Evolutionary conservation across 2,113 vertebrate genomes (phyloP), one percentile per base, ranked within the genome.

Genomic region (Suricata suricatta): DNA sequence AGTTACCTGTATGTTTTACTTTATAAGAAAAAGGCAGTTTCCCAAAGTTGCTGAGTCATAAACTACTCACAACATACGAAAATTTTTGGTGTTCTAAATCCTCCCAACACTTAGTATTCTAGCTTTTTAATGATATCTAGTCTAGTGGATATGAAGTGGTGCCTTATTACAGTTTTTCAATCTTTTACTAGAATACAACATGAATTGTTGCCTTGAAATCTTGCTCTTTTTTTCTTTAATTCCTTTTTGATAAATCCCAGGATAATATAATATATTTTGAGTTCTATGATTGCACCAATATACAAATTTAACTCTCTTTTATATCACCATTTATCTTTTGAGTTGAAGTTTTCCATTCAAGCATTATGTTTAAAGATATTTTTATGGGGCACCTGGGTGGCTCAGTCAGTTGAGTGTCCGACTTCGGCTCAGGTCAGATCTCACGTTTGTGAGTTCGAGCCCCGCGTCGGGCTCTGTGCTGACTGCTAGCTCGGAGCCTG

Each of bases 181-280:
- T 64, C 15, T 81, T 95, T 71, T 83, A 90, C 72, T 79, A 77
- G n/a, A 90, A 81, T 64, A 85, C 93, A 83, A 76, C 13, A 33
- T 35, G 17, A 85, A 92, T 33, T 82, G 4, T 87, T 93, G n/a
- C 21, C 74, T 68, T 87, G 50, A 87, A 81, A n/a, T 8, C 38
- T 25, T 76, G 7, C 2, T 29, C 2, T 57, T 11, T 83, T 64
- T 69, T 33, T 17, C 14, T 83, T 95, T 71, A 72, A 66, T 71
- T 82, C 3, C 33, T 88, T 9, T 77, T 92, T 31, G 29, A 29
- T 57, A 64, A 92, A 77, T 27, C 33, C 15, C 23, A 96, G 29
- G 7, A 66, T 60, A 86, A 66, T 41, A n/a, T 47, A 68, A 33
- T 79, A 64, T 57, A 82, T 44, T 82, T 77, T 38, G 63, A 71